These are phyloP conservation scores for Labrus mixtus DNA, from an alignment of 2,113 vertebrate species.

Conservation along the genomic window DNA sequence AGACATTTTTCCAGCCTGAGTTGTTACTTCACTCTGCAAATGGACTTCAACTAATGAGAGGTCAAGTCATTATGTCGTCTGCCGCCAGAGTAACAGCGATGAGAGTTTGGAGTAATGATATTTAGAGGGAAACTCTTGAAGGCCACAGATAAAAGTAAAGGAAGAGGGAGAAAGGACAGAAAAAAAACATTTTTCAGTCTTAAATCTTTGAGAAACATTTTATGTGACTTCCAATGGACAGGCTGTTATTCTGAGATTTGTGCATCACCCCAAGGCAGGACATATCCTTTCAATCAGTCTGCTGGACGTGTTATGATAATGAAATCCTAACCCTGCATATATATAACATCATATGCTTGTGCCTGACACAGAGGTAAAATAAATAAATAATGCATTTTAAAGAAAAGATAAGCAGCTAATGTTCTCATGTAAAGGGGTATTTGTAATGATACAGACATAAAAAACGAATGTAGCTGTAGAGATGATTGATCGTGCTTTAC, in stretches of 20 bases:
- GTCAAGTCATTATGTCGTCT: slow-evolving; percentile 37
- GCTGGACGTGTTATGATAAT: slow-evolving; percentile 60
- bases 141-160: neutral
- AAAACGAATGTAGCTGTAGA: slow-evolving; percentile 5
- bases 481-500: slow-evolving; percentile 3
- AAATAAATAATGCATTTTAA: slow-evolving; percentile 54
- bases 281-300: slow-evolving; percentile 60
- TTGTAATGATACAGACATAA: slow-evolving; percentile 23
- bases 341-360: slow-evolving; percentile 49
- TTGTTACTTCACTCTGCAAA: slow-evolving; percentile 45
- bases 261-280: slow-evolving; percentile 49
- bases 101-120: slow-evolving; percentile 30
- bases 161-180: neutral
- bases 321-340: slow-evolving; percentile 34
- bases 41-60: slow-evolving; percentile 53
- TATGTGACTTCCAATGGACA: slow-evolving; percentile 32
- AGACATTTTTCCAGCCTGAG: slow-evolving; percentile 22
- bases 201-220: slow-evolving; percentile 48
- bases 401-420: slow-evolving; percentile 8
- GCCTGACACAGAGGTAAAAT: slow-evolving; percentile 54
- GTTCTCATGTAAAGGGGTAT: slow-evolving; percentile 1
- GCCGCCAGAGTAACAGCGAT: slow-evolving; percentile 53
- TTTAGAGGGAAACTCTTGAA: neutral
- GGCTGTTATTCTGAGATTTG: slow-evolving; percentile 55
- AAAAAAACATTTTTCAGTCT: slow-evolving; percentile 33